These are phyloP conservation scores for Geotrupes spiniger DNA, from an alignment of 2,888 invertebrate genomes.

Conservation along the genomic window DNA sequence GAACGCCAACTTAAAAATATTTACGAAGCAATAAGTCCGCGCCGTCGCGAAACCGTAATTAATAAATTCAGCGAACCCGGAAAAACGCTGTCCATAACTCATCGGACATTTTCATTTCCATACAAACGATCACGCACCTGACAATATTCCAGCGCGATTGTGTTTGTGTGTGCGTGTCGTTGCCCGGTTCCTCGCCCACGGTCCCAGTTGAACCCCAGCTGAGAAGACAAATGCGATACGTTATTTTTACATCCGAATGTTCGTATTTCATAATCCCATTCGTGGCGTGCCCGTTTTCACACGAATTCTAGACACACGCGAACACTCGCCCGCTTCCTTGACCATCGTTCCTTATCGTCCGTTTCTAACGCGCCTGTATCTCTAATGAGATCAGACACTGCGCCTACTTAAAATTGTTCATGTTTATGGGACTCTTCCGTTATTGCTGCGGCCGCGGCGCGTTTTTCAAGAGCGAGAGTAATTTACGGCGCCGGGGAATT, in stretches of 20 bases:
- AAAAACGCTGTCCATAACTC: conserved; percentile 6
- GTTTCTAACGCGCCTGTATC: conserved; percentile 4
- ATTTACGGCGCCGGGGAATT: too few species aligned
- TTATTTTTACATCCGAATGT: conserved; percentile 31
- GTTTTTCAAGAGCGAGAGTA: too few species aligned
- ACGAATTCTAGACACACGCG: conserved; percentile 28
- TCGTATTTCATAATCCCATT: conserved; percentile 34
- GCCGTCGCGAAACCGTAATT: conserved; percentile 18
- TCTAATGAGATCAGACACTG: too few species aligned
- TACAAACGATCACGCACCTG: conserved; percentile 21
- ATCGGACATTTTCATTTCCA: conserved; percentile 22
- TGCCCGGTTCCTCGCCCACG: conserved; percentile 30
- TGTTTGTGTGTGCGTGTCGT: conserved; percentile 26
- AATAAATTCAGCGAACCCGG: conserved; percentile 17
- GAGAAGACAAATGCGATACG: conserved; percentile 36
- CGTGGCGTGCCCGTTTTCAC: conserved; percentile 31
- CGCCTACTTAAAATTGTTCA: too few species aligned
- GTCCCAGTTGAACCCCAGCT: conserved; percentile 32
- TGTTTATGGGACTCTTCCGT: too few species aligned
- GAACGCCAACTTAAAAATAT: conserved; percentile 26
- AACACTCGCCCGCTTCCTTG: conserved; percentile 21
- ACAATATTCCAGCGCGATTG: conserved; percentile 23
- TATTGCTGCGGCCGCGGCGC: too few species aligned
- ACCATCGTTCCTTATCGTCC: conserved; percentile 3
- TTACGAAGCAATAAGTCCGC: conserved; percentile 22